Base-by-base conservation (phyloP, 2,888 invertebrate genomes). In the Xanthia togata region DNA sequence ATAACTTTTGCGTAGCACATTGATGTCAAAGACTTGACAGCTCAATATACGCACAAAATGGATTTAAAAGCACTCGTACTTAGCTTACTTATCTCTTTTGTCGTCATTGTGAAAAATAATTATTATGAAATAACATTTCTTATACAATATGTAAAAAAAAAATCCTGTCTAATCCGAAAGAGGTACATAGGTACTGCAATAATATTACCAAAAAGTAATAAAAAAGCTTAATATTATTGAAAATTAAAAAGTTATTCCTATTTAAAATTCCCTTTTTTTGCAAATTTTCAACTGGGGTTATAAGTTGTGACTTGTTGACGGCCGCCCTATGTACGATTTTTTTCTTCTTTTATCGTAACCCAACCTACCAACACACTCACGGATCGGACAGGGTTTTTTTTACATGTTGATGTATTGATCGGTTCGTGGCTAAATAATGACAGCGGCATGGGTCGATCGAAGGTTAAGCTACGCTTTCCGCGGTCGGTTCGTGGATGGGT, bases 21-120 rank as follows among this genome's bases (percentile, higher is more conserved):
- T 60, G 50, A 72, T 78, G 50, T 53, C 63, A 64, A 78, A 72
- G 41, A 65, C n/a, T 47, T 63, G 44, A 50, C 35, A n/a, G n/a
- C 60, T 65, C 20, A 35, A n/a, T 9, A 23, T n/a, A 73, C 73
- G 65, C 41, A 62, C 38, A 23, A 67, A 53, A 73, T 41, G 44
- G 47, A 62, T 62, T 73, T 59, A 60, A 47, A 62, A 79, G 17
- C 55, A 62, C 47, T 73, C 26, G 11, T 44, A 44, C 26, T 79
- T 35, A 73, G 35, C 35, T 60, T 11, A 63, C 50, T 64, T 44
- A 78, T 53, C 41, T 41, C 4, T 20, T 12, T 35, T 59, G 26
- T 44, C 50, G 57, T 59, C 41, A 79, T 53, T 59, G 35, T 23
- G n/a, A 23, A 64, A 41, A 72, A 41, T 50, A 50, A 41, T 50